phyloP scores from a whole-genome alignment of 37 sponge, comb jelly and placozoan species.

The Diacarnus erythraeanus region DNA sequence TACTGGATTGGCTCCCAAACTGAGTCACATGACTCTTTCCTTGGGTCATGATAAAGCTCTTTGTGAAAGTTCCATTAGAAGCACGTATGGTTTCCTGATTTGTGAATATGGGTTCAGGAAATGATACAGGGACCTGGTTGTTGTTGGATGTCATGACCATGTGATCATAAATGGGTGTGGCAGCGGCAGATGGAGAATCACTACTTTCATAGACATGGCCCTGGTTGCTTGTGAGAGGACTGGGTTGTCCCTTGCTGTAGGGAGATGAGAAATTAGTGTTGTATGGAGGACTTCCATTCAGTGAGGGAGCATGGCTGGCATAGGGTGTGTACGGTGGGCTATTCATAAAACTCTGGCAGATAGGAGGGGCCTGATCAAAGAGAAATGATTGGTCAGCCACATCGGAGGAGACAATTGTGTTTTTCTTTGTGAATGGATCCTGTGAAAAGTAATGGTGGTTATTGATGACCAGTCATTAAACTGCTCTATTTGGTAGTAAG shows the following conservation, averaged over 20 bases:
- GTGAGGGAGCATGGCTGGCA: not conserved
- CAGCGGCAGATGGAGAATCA: not conserved
- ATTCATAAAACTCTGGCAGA: not conserved
- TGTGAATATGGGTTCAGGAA: not conserved
- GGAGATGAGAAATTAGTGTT: not conserved
- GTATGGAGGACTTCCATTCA: not conserved
- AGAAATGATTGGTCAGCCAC: not conserved
- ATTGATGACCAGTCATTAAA: not conserved
- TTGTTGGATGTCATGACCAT: not conserved
- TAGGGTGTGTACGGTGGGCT: constrained; percentile 45
- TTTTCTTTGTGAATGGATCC: not conserved
- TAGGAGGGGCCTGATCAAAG: not conserved
- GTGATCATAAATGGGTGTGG: not conserved
- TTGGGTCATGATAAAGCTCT: too few species aligned
- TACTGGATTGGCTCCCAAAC: not conserved
- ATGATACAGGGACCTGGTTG: not conserved
- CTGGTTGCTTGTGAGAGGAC: not conserved
- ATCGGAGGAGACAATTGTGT: not conserved
- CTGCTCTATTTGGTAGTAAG: too few species aligned
- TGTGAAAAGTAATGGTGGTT: not conserved
- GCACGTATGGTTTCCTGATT: not conserved
- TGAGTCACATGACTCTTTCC: not conserved
- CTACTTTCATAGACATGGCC: not conserved
- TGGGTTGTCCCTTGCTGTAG: not conserved
- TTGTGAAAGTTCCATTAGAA: too few species aligned